Percentiles rank a stretch among this genome's conserved stretches.
phyloP scores from a whole-genome alignment of 2,113 vertebrate species.

The Psettodes erumei region DNA sequence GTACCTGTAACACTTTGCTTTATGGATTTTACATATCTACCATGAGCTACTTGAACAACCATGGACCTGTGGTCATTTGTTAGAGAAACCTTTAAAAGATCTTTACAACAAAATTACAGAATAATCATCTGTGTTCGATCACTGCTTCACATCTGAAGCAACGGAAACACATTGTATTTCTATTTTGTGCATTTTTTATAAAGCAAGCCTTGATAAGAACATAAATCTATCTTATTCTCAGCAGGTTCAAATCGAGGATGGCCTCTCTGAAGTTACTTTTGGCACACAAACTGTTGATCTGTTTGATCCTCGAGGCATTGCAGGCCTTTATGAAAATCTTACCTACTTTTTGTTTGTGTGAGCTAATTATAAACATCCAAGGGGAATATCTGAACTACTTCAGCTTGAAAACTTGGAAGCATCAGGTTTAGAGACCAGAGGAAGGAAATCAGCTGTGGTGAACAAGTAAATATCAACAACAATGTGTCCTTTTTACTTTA shows the following conservation, averaged over 20 bases:
- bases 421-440: slow-evolving; percentile 12
- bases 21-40: not conserved
- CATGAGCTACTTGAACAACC: not conserved
- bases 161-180: not conserved
- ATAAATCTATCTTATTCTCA: slow-evolving; percentile 13
- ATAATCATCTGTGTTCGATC: not conserved
- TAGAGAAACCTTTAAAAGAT: not conserved
- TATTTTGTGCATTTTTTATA: not conserved
- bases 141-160: not conserved
- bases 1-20: not conserved
- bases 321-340: slow-evolving; percentile 2
- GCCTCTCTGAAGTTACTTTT: slow-evolving; percentile 18
- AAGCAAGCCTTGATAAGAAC: not conserved
- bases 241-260: slow-evolving; percentile 11
- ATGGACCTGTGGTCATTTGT: slow-evolving; percentile 7
- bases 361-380: slow-evolving; percentile 30
- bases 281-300: slow-evolving; percentile 1
- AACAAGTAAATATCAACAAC: slow-evolving; percentile 54
- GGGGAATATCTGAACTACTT: slow-evolving; percentile 24
- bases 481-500: slow-evolving; percentile 51
- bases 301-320: slow-evolving; percentile 35
- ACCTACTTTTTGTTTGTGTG: not conserved
- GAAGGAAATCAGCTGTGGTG: slow-evolving; percentile 40
- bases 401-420: slow-evolving; percentile 20
- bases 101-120: not conserved